Evolutionary conservation across 1,140 invertebrate species (phyloP).

Genomic region (Atta cephalotes): DNA sequence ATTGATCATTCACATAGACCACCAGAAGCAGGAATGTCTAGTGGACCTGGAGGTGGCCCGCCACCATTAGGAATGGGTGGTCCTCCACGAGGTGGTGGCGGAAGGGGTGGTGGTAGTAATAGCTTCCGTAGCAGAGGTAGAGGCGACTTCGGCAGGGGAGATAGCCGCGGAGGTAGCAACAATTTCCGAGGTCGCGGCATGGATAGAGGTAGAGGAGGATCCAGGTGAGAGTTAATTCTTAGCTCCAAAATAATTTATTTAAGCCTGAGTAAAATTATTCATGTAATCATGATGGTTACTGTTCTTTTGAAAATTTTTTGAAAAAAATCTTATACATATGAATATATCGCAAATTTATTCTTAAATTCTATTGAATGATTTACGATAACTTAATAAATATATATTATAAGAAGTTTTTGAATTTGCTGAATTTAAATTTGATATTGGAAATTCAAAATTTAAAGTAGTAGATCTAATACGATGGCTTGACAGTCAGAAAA

Average conservation of each 20-base stretch:
- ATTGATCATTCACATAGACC: constrained; percentile 67
- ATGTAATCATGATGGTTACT: background rate
- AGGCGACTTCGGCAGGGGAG: constrained; percentile 78
- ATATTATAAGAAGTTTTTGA: too few relatives aligned
- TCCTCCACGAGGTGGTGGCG: constrained; percentile 78
- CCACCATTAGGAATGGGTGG: constrained; percentile 80
- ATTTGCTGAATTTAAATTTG: too few relatives aligned
- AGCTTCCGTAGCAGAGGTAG: constrained; percentile 80
- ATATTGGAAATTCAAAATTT: too few relatives aligned
- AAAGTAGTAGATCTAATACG: too few relatives aligned
- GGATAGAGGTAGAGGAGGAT: constrained; percentile 82
- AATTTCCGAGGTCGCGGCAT: constrained; percentile 79
- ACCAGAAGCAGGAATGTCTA: constrained; percentile 79
- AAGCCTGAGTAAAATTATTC: background rate
- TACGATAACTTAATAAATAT: too few relatives aligned
- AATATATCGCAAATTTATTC: background rate
- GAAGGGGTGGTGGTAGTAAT: constrained; percentile 80
- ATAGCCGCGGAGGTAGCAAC: constrained; percentile 73
- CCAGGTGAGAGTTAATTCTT: constrained; percentile 73
- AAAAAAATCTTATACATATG: background rate
- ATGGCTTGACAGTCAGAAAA: too few relatives aligned
- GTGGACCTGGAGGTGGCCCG: constrained; percentile 78
- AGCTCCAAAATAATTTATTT: background rate
- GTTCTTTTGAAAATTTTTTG: background rate
- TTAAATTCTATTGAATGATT: background rate